phyloP scores from a whole-genome alignment of 2,113 vertebrate genomes.

The Eretmochelys imbricata region DNA sequence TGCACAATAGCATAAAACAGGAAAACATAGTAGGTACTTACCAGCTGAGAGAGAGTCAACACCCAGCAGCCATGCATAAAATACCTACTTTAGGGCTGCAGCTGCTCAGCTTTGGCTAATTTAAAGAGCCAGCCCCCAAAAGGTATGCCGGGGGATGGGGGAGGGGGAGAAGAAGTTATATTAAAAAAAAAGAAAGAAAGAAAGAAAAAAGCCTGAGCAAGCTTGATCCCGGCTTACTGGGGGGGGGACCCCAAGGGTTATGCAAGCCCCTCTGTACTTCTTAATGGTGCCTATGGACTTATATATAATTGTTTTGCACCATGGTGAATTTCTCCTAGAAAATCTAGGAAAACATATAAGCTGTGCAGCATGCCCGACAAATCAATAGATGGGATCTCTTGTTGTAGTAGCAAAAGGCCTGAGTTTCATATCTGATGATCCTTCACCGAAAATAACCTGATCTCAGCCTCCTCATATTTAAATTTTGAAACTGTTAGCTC shows the following conservation, averaged over 20 bases:
- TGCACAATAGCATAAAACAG: not conserved
- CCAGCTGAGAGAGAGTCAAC: not conserved
- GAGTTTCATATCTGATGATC: not conserved
- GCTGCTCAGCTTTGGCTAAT: not conserved
- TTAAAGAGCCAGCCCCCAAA: not conserved
- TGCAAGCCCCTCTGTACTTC: not conserved
- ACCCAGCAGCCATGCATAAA: not conserved
- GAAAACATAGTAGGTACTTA: not conserved
- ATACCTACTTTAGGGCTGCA: not conserved
- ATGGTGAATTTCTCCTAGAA: not conserved
- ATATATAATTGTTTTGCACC: not conserved
- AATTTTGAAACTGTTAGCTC: not conserved
- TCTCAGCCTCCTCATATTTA: not conserved
- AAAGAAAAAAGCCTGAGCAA: not conserved
- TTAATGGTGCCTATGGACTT: not conserved
- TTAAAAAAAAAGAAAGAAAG: not conserved
- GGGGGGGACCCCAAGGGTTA: not conserved
- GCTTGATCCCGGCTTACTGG: not conserved
- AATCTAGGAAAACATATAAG: not conserved
- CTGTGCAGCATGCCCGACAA: not conserved
- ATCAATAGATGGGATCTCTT: not conserved
- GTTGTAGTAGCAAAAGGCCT: not conserved
- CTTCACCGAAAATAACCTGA: not conserved
- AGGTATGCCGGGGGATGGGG: not conserved
- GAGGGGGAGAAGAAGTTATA: rapidly evolving